Evolutionary conservation across 2,797 vertebrate species (phyloP), one percentile per base, ranked within the genome.

Genomic region (Emydoidea blandingii): DNA sequence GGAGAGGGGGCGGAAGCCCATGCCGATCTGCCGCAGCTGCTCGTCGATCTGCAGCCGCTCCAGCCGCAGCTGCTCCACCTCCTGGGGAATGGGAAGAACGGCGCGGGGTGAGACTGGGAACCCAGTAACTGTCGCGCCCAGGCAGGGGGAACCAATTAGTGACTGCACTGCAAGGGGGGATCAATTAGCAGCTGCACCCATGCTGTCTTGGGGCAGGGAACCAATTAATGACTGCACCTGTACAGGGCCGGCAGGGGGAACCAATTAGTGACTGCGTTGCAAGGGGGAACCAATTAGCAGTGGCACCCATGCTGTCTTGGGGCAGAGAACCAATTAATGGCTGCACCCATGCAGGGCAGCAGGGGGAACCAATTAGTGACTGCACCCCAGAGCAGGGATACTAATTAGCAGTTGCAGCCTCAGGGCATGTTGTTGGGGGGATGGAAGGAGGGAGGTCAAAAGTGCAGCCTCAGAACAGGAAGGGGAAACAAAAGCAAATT

Each of bases 31-130:
- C 62, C 99, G 99, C 89, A 99, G 98, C 98, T 99, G 99, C 91
- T 99, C 99, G 49, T 99, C 99, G 9, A 99, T 99, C 96, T 99
- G 99, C 62, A 99, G 97, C 21, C 99, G 98, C 95, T 99, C 99
- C 11, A 99, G 84, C 31, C 99, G 98, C 95, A 99, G 98, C 97
- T 99, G 99, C 93, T 99, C 99, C 94, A 99, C 99, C 80, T 99
- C 99, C 99, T 99, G 90, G 52, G 85, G 44, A 50, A 50, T 68
- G 83, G 49, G 81, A 52, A 82, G 68, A n/a, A 91, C 3, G 12
- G 56, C 86, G 18, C 25, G 23, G 47, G 29, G 15, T 11, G 27
- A 34, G 44, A 47, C 2, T 37, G 41, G 49, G 25, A 23, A 44
- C 25, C 29, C 5, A 62, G 34, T 16, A 29, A 34, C 12, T 14